Evolutionary conservation across 2,888 invertebrate genomes (phyloP).

Genomic region (Anorthoa munda): DNA sequence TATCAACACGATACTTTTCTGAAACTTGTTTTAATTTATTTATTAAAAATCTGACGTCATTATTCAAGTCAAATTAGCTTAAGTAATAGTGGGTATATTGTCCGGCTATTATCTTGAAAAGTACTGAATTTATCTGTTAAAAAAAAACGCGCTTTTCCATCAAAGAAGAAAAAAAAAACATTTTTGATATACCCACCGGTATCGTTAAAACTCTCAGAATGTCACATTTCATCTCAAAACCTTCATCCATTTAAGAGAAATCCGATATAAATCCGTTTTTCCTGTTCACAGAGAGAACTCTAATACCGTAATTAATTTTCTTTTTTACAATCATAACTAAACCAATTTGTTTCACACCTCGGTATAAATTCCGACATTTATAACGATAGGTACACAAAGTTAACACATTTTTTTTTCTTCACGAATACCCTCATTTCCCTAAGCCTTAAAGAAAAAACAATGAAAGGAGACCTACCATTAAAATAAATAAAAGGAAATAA

Average conservation of each 20-base stretch:
- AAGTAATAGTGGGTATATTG: no score
- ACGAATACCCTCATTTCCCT: conserved; percentile 80
- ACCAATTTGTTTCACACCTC: conserved; percentile 82
- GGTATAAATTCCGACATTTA: conserved; percentile 80
- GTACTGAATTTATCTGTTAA: background rate
- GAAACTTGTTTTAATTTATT: conserved; percentile 7
- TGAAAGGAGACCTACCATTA: conserved; percentile 89
- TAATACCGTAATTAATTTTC: conserved; percentile 77
- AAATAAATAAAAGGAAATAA: conserved; percentile 91
- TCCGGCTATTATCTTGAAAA: background rate
- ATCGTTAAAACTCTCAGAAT: conserved; percentile 39
- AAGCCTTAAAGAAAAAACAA: conserved; percentile 86
- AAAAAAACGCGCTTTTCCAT: background rate
- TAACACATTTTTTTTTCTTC: conserved; percentile 82
- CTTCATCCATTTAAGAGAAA: conserved; percentile 58
- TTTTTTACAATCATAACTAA: conserved; percentile 79
- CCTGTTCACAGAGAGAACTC: conserved; percentile 55
- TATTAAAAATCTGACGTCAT: background rate
- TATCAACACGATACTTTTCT: conserved; percentile 53
- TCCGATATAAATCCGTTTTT: conserved; percentile 61
- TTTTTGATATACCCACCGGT: conserved; percentile 1
- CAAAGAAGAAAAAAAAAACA: background rate
- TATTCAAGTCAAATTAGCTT: background rate
- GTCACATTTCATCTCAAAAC: conserved; percentile 51
- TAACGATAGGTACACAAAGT: conserved; percentile 80